Conservation (phyloP, 2,113 vertebrate genomes). For the Gorsachius goisagi region DNA sequence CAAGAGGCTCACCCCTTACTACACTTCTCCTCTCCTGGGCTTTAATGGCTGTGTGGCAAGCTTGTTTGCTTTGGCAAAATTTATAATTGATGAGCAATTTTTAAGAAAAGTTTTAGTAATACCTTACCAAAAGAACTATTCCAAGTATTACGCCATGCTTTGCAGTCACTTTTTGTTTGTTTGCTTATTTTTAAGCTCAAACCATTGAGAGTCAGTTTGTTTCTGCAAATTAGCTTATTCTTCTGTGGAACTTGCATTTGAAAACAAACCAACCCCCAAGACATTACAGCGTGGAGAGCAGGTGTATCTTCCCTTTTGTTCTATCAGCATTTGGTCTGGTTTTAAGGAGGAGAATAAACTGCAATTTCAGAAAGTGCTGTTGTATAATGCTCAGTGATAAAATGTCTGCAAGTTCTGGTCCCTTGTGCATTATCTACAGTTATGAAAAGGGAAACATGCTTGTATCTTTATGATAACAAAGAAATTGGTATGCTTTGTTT, state of each 20-base stretch:
- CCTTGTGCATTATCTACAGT: not conserved
- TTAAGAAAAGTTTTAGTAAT: not conserved
- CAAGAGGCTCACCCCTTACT: not conserved
- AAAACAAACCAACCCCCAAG: not conserved
- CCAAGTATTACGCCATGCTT: fast-evolving
- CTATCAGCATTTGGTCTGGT: not conserved
- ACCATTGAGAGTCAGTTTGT: not conserved
- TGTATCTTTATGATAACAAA: not conserved
- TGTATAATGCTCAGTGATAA: not conserved
- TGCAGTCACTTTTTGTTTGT: not conserved
- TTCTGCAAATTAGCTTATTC: not conserved
- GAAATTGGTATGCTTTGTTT: not conserved
- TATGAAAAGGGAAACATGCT: not conserved
- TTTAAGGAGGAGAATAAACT: not conserved
- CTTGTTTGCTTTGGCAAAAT: not conserved
- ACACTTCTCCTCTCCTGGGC: fast-evolving
- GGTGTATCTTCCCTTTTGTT: not conserved
- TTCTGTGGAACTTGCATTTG: not conserved
- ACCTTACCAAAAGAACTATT: not conserved
- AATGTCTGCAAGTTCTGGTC: not conserved
- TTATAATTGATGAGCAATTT: not conserved
- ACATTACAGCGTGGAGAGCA: not conserved
- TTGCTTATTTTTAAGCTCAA: not conserved
- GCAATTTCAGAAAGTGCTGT: not conserved
- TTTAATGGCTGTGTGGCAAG: not conserved